Base-by-base conservation (phyloP, 2,888 invertebrate species). In the Toxonevra muliebris region DNA sequence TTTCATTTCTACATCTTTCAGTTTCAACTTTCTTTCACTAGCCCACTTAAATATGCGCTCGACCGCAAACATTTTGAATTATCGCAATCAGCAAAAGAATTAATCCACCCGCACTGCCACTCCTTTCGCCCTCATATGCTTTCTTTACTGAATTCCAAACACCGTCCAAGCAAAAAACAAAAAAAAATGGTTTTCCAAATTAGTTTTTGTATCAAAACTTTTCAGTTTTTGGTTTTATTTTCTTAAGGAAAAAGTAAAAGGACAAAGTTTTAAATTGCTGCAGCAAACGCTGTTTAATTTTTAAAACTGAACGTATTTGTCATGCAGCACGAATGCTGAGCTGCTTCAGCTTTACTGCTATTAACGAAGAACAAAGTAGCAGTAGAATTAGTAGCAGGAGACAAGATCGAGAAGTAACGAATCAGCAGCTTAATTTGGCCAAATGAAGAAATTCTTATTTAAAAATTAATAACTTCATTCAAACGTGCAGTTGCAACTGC, bases 41-140 rank as follows among this genome's bases (percentile, higher is more conserved):
- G 30, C 30, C 30, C 30, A 30, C 30, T 30, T 30, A 50, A 58
- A 57, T 65, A 65, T 58, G 57, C 65, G 59, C 57, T 65, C 65
- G 79, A 78, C 78, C 80, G 75, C 78, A 77, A 79, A 79, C 57
- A 62, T 78, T 79, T 74, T 79, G 80, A 79, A 80, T 79, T 79
- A 79, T 79, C 78, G 79, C 79, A 79, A 79, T 79, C 79, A 79
- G 79, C 77, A 76, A 76, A 77, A 76, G 77, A 79, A 78, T 77
- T 20, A 76, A 78, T 75, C n/a, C 48, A 61, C 48, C 3, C 48
- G n/a, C 48, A 7, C 48, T 8, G 48, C 48, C 11, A 45, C 11
- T 30, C 30, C 30, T 30, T 30, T 30, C n/a, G n/a, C 30, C 30
- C 30, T 30, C 30, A 30, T 30, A 30, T 30, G 30, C 30, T 30